Evolutionary conservation across 2,113 vertebrate genomes (phyloP), one percentile per base, ranked within the genome.

Genomic region (Cichladusa arquata): DNA sequence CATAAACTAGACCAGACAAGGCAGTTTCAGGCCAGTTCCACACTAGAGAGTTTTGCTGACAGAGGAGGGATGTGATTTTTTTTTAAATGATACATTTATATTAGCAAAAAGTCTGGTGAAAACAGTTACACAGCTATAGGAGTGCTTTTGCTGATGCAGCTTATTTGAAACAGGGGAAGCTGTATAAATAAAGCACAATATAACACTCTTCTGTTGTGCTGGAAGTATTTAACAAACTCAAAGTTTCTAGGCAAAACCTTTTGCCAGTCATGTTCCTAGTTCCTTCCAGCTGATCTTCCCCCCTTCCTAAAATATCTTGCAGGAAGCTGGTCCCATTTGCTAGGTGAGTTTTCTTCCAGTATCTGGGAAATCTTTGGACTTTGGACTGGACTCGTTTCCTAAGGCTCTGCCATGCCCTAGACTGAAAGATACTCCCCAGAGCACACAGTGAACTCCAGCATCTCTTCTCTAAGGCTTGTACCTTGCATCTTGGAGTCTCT

Each of bases 11-110:
- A 80, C 66, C 76, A 94, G 81, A 80, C 62, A 47, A 93, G 54
- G 94, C 78, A 95, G 78, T 86, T 94, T 93, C 67, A 93, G 79
- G 44, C 51, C 58, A 92, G 87, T 90, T 94, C 74, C 50, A 90
- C 58, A 18, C 62, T 66, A 92, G 38, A 72, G 58, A 66, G 87
- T 88, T 95, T 86, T 96, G 93, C 94, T 97, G 90, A 89, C 90
- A 90, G 77, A 90, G 91, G 26, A 94, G 34, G 33, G 66, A 92
- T 91, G 71, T 83, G 85, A 90, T 65, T 69, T 92, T 87, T 60
- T 45, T 33, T 60, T 10, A 3, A 94, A 93, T 70, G 38, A 88
- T 92, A 86, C 85, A 78, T 93, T 80, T 86, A 83, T 93, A 96
- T 92, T 95, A 93, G 67, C 67, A 88, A 93, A 93, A 92, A 38